Evolutionary conservation across 2,113 vertebrate genomes (phyloP), one percentile per base, ranked within the genome.

Genomic region (Lampris incognitus): DNA sequence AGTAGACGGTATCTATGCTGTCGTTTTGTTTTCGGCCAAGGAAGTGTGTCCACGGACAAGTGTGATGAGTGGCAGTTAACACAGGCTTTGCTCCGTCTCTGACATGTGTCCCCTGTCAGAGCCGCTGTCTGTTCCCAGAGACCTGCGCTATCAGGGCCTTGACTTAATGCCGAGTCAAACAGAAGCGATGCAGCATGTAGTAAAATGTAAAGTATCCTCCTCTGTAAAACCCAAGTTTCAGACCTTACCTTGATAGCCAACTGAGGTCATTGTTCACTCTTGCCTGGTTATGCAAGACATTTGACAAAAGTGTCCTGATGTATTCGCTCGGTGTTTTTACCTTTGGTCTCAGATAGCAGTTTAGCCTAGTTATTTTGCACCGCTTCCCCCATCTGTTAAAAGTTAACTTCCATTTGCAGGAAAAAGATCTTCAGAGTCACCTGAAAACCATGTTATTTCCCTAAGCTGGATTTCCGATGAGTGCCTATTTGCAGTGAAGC

Each of bases 41-140:
- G 0, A 3, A 24, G 39, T 48, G 0, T 9, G 0, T 61, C 4
- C 48, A 48, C 54, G 4, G 13, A 66, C 41, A 67, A 7, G 10
- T 8, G 24, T 40, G 57, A 40, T 40, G 66, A 11, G 5, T 48
- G 11, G 8, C 37, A 3, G 13, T 57, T 52, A 9, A 71, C 44
- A 41, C 6, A 83, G 48, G 51, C 40, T 59, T 11, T 61, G 54
- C 39, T 38, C 57, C 24, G 24, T 78, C 72, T 24, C 46, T 71
- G 48, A 74, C 40, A 46, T 58, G 62, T 72, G 2, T 11, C 7
- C 51, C 9, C 9, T 44, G 7, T 62, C 38, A 49, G 46, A 72
- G 40, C 58, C 51, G 58, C 36, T 54, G 2, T 68, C 40, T 72
- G 37, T 64, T 46, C 61, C 3, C 3, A 51, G 48, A 44, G 7